Conservation (phyloP, 2,113 vertebrate species). For the Trogon melanurus region DNA sequence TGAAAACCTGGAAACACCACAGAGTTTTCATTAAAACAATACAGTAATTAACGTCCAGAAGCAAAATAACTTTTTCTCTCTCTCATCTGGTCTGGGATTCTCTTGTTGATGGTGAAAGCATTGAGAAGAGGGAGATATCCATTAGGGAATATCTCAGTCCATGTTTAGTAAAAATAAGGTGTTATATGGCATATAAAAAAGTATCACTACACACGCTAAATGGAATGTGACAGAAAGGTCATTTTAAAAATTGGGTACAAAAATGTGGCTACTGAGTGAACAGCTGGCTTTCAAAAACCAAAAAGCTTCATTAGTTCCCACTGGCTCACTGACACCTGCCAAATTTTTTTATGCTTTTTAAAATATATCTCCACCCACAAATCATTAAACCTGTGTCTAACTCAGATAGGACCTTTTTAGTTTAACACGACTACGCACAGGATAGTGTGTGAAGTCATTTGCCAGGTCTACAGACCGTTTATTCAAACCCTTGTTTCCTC, state of each 20-base stretch:
- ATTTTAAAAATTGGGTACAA: background rate
- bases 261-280: background rate
- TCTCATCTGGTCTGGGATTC: background rate
- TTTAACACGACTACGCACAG: background rate
- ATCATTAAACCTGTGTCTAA: background rate
- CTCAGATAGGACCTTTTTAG: background rate
- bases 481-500: background rate
- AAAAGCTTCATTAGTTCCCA: background rate
- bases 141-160: background rate
- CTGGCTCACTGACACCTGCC: background rate
- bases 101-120: background rate
- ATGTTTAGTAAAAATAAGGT: background rate
- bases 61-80: background rate
- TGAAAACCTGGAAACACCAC: background rate
- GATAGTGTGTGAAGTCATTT: background rate
- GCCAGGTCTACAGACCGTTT: background rate
- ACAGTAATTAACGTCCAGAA: background rate
- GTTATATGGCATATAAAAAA: background rate
- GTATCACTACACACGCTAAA: rapidly evolving
- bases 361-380: background rate
- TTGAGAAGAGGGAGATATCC: background rate
- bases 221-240: background rate
- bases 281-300: background rate
- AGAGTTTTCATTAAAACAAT: background rate
- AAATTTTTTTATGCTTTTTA: background rate